Conservation (phyloP, 2,797 vertebrate species). For the Manis javanica region DNA sequence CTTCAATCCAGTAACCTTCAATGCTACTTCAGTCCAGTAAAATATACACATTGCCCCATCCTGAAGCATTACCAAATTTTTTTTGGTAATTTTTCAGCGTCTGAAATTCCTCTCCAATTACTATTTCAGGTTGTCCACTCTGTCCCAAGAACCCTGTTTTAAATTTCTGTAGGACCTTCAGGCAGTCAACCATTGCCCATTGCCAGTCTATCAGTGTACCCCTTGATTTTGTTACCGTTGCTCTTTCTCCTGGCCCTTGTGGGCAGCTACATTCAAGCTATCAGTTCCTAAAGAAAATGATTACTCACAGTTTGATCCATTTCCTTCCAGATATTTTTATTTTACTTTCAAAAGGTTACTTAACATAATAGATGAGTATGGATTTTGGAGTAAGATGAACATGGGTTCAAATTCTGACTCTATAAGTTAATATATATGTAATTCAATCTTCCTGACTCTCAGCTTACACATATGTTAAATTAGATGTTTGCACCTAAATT, state of each 20-base stretch:
- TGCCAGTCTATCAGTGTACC: background rate
- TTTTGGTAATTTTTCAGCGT: background rate
- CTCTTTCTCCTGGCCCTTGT: background rate
- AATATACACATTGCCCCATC: background rate
- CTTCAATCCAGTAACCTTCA: slow-evolving; percentile 17
- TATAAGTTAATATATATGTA: background rate
- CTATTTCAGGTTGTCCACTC: background rate
- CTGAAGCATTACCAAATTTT: slow-evolving; percentile 19
- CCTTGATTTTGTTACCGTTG: background rate
- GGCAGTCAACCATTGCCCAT: background rate
- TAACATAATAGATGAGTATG: background rate
- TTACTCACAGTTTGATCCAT: background rate
- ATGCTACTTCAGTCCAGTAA: slow-evolving; percentile 18
- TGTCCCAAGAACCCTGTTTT: background rate
- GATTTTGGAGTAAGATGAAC: slow-evolving; percentile 35
- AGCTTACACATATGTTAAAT: background rate
- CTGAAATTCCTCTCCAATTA: slow-evolving; percentile 15
- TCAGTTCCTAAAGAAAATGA: slow-evolving; percentile 38
- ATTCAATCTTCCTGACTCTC: slow-evolving; percentile 17
- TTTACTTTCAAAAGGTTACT: slow-evolving; percentile 37
- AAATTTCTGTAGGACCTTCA: slow-evolving; percentile 16
- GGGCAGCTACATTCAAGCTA: background rate
- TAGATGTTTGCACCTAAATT: slow-evolving; percentile 8
- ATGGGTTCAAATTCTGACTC: slow-evolving; percentile 40
- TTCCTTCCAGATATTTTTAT: background rate